Evolutionary conservation across 2,888 invertebrate species (phyloP).

Genomic region (Dichetophora obliterata): DNA sequence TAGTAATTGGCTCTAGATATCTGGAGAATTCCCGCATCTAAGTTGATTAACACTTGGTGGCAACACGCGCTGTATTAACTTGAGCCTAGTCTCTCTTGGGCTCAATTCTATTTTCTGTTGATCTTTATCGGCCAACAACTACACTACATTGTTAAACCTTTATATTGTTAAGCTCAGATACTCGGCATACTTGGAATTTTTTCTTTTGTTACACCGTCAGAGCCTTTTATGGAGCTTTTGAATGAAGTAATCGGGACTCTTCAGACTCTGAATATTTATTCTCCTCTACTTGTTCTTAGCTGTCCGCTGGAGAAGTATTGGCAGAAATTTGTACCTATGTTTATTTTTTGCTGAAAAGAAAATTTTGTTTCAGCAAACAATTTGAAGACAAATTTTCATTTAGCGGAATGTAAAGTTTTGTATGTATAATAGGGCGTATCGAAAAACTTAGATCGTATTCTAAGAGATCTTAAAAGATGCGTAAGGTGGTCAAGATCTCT

Average conservation of each 20-base stretch:
- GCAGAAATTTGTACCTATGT: too few species aligned
- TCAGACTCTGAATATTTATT: background rate
- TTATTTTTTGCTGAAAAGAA: too few species aligned
- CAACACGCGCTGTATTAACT: background rate
- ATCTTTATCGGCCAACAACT: background rate
- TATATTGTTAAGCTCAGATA: background rate
- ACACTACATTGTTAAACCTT: background rate
- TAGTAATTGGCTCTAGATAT: background rate
- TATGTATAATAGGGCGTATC: too few species aligned
- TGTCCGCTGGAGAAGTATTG: background rate
- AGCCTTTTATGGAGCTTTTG: constrained; percentile 54
- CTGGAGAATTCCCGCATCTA: background rate
- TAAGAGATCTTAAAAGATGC: too few species aligned
- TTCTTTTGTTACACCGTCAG: background rate
- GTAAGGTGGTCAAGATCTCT: too few species aligned
- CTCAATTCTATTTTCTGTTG: background rate
- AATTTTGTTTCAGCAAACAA: too few species aligned
- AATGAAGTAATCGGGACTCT: constrained; percentile 56
- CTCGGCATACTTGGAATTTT: background rate
- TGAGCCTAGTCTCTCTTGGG: background rate
- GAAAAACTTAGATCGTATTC: too few species aligned
- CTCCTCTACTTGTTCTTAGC: background rate
- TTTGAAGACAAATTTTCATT: too few species aligned
- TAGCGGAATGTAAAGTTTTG: too few species aligned
- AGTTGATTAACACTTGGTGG: constrained; percentile 8